Evolutionary conservation across 2,113 vertebrate genomes (phyloP), one percentile per base, ranked within the genome.

Genomic region (Pipra filicauda): DNA sequence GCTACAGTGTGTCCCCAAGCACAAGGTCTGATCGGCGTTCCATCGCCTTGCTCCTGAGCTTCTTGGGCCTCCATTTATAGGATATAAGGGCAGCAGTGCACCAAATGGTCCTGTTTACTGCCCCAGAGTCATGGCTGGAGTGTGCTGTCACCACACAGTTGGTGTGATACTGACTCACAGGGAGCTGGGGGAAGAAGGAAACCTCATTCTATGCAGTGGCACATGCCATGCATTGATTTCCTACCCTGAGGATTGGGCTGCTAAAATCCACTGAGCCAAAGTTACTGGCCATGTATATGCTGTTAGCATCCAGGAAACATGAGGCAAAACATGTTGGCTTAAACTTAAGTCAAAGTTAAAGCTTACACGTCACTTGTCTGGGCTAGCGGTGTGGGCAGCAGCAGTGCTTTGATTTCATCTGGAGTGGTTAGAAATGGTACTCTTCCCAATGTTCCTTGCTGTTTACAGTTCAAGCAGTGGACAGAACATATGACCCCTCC

Each of bases 1-100:
- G 89, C 97, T 99, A 11, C 99, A 99, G 97, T 99, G 99, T 88
- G 97, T 99, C 89, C 99, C 99, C 39, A 94, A 98, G 23, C 97
- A 98, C 97, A 99, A 99, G 98, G 99, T 99, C 48, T 67, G 85
- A 3, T n/a, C 1, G 20, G 44, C 5, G 6, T 79, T 79, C 35
- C 20, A 15, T 30, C 76, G 54, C 30, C n/a, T 71, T 87, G 35
- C 41, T 82, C 37, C 49, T 81, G 39, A 84, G 39, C 57, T 90
- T 41, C 64, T 15, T 19, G 30, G 33, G 20, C 37, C 58, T 83
- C 26, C 11, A 27, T 81, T 58, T 92, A 33, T 41, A 28, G 73
- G 15, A 28, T n/a, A 17, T 44, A 59, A 72, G 55, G 41, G 33
- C 55, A 95, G 54, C 44, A 86, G 43, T 35, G 69, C 43, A n/a